Evolutionary conservation across 2,113 vertebrate species (phyloP), one percentile per base, ranked within the genome.

Genomic region (Procavia capensis): DNA sequence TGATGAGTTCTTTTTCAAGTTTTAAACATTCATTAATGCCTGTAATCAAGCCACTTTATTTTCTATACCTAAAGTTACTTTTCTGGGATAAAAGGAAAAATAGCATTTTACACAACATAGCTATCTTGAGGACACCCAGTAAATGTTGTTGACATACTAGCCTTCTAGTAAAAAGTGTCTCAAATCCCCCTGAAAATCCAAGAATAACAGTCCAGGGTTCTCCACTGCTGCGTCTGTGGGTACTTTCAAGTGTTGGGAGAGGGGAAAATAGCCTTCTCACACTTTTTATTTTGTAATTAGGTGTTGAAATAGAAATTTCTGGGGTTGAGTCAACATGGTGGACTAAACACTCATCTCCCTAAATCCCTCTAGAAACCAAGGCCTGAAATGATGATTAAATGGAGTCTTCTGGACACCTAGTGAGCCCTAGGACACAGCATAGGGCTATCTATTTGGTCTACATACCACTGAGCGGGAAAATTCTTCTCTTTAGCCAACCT

Each of bases 241-340:
- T 39, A 88, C 14, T 89, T 90, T 14, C 63, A 91, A 93, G 31
- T 54, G 25, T 88, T 95, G 45, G 82, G 22, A 80, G 50, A 91
- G 34, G 74, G 11, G 76, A 96, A 95, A 83, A 82, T 82, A 92
- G 34, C 64, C 27, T 85, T 9, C 25, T 92, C 24, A 78, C 10
- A 81, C 10, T 66, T 89, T 92, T 93, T 68, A 66, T 90, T 95
- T 96, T 89, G 4, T 57, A 83, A 96, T 66, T 95, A 22, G n/a
- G 57, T 85, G 81, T 68, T 97, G 96, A 97, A 93, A 92, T 90
- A 8, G 36, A 96, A 90, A 85, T 74, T 79, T 96, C n/a, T n/a
- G n/a, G n/a, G n/a, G n/a, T n/a, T n/a, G n/a, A n/a, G n/a, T n/a
- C n/a, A n/a, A n/a, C n/a, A n/a, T n/a, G n/a, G n/a, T n/a, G n/a